Conservation (phyloP, 2,888 invertebrate species). For the Masnerella sp. region DNA sequence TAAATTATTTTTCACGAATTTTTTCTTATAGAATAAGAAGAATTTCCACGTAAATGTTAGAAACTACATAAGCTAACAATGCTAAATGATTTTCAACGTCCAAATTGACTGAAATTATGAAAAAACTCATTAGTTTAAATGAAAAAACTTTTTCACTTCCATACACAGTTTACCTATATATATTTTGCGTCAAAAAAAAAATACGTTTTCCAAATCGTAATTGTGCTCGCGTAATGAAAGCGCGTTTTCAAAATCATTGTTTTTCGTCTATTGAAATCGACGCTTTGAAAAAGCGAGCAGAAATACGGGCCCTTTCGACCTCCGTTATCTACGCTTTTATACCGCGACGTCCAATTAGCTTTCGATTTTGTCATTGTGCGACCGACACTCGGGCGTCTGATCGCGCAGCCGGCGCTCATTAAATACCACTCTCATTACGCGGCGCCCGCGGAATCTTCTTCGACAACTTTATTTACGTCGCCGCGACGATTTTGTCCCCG, state of each 20-base stretch:
- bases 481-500: slow-evolving; percentile 9
- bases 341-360: slow-evolving; percentile 48
- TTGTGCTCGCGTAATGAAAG: no score
- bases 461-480: slow-evolving; percentile 18
- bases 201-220: no score
- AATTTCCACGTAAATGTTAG: no score
- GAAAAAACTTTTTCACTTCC: no score
- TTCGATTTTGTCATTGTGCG: slow-evolving; percentile 37
- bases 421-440: slow-evolving; percentile 31
- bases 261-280: neutral
- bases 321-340: slow-evolving; percentile 40
- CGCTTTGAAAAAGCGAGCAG: neutral
- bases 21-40: no score
- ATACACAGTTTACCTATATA: no score
- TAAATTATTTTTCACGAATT: no score
- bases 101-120: no score
- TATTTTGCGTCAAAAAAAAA: no score
- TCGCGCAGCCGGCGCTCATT: slow-evolving; percentile 39
- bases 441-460: slow-evolving; percentile 12
- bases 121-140: no score
- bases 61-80: no score
- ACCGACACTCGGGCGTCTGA: slow-evolving; percentile 33
- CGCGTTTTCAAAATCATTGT: slow-evolving; percentile 7
- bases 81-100: no score
- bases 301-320: neutral